Base-by-base conservation (phyloP, 1,140 invertebrate species). In the Bombus confusus region DNA sequence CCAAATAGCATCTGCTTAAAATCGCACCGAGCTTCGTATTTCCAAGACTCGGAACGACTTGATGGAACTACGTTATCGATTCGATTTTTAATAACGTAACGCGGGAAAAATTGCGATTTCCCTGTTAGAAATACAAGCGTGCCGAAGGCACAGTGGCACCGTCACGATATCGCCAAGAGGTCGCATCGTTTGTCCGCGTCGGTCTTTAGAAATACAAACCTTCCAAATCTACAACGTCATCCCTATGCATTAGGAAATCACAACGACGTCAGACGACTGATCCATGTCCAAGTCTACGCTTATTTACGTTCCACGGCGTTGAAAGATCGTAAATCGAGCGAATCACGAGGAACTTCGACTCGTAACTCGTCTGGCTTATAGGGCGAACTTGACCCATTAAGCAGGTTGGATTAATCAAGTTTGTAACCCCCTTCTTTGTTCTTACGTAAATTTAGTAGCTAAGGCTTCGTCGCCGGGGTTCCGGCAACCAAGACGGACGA, bases 381-480 rank as follows among this genome's bases (percentile, higher is more conserved):
- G 2, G 2, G 41, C 87, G 87, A 90, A 90, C 90, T 90, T 91
- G 89, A 89, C 89, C 89, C 81, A 85, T 87, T 90, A 78, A 90
- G 83, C 57, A 47, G 72, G 62, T 41, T 34, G 83, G 86, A 92
- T 91, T 92, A 89, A 91, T 91, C 82, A 83, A 88, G 83, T 90
- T 91, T 88, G 82, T 41, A 83, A 85, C 79, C 57, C 80, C 76
- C 86, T 85, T 85, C 68, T 87, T 85, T 37, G 75, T 79, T 85
- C 89, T 92, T 92, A 91, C 91, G 89, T 91, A 91, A 92, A 90
- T 90, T 86, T 83, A 22, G 66, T 25, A 75, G 68, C 52, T 91
- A 91, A 79, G 91, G 91, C 89, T 92, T 91, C 91, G 79, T 82
- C 76, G 57, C 34, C 66, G 71, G 41, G 57, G 39, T 85, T 84